Evolutionary conservation across 2,113 vertebrate species (phyloP).

Genomic region (Leptosomus discolor): DNA sequence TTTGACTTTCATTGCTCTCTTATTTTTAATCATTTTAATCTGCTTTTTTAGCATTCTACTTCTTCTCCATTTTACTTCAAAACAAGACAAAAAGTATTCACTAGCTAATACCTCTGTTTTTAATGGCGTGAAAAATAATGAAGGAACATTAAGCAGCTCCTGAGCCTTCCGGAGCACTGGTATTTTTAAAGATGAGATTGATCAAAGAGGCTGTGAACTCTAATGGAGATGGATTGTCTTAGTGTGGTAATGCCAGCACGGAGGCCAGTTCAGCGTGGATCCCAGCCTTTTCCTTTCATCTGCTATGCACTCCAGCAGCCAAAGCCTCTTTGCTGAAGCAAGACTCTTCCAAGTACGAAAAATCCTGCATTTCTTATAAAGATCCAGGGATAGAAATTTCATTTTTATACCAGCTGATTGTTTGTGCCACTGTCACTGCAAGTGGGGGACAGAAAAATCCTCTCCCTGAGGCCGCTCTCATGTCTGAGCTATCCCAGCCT

Average conservation of each 20-base stretch:
- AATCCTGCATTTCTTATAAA: neutral
- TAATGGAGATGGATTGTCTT: conserved; percentile 53
- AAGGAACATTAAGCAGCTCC: conserved; percentile 43
- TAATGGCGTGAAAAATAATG: conserved; percentile 39
- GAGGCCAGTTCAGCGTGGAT: neutral
- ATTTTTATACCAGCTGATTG: neutral
- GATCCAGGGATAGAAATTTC: neutral
- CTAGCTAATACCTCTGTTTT: conserved; percentile 30
- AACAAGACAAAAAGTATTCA: conserved; percentile 42
- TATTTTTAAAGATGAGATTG: conserved; percentile 60
- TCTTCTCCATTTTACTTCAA: neutral
- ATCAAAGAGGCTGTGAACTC: conserved; percentile 59
- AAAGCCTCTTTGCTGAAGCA: neutral
- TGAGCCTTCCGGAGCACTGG: neutral
- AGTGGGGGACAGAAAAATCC: neutral
- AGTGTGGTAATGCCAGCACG: neutral
- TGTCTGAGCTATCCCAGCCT: neutral
- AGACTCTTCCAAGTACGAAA: neutral
- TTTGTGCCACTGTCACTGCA: neutral
- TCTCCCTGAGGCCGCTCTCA: accelerated
- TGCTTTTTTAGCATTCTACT: neutral
- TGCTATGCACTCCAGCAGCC: neutral
- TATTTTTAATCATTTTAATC: conserved; percentile 57
- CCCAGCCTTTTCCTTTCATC: conserved; percentile 11
- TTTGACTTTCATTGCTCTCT: conserved; percentile 43